Base-by-base conservation (phyloP, 2,113 vertebrate species). In the Notothenia coriiceps region DNA sequence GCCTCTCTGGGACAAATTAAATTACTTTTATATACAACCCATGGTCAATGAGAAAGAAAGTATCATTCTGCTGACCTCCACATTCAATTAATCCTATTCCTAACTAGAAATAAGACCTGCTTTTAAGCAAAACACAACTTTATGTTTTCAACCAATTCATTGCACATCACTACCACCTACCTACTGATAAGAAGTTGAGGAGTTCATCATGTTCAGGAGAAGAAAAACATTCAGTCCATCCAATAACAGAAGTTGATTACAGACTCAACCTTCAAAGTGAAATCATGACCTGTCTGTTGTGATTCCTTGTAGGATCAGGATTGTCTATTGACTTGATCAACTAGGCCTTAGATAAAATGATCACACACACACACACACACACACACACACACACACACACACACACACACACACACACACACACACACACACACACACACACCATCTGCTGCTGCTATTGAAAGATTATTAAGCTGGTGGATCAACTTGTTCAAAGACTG, bases 391-490 rank as follows among this genome's bases (percentile, higher is more conserved):
- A 40, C 35, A 40, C 35, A 40, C 35, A 40, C 35, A 40, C 35
- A 40, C 35, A 40, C 35, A 40, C 35, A 40, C 35, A 40, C 35
- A 40, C 35, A 40, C 35, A 40, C 35, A 40, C 6, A 40, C 35
- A 40, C 35, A 47, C 46, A 47, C 46, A 11, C 46, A 47, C 46
- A 47, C 46, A 82, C 52, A 63, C 18, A 79, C 83, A 40, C 18
- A 79, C 83, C 86, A 87, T 85, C 83, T 91, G 86, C 11, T 66
- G 71, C 46, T 74, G 73, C 60, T 52, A 62, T 66, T 77, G 62
- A 74, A 49, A 62, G 68, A 72, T 84, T 80, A 74, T 29, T 66
- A 57, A 35, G 68, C 69, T 56, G 13, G 22, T 63, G 52, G 47
- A 80, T 65, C 44, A 50, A 54, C 14, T 35, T 20, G 13, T 44